Conservation (phyloP, 2,113 vertebrate genomes). For the Leuciscus idus region DNA sequence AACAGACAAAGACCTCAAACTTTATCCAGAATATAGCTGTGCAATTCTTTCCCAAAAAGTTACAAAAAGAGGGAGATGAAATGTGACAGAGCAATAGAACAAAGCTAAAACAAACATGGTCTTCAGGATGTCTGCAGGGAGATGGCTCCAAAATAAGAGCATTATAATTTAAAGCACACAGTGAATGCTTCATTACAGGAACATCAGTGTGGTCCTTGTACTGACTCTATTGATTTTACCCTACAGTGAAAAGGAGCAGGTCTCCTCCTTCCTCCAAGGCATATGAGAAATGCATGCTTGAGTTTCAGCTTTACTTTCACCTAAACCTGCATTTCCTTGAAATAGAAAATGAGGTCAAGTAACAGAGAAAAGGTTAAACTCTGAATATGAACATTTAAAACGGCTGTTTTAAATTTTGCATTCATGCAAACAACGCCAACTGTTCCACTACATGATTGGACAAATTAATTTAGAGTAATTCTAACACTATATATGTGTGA, state of each 20-base stretch:
- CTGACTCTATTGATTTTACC: slow-evolving; percentile 36
- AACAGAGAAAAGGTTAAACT: no score
- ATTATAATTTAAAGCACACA: slow-evolving; percentile 46
- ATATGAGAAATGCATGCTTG: slow-evolving; percentile 22
- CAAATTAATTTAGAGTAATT: no score
- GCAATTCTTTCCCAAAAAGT: background rate
- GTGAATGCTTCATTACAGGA: slow-evolving; percentile 22
- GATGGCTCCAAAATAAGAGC: slow-evolving; percentile 46
- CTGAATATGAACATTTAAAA: no score
- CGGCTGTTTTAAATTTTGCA: no score
- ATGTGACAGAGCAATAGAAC: slow-evolving; percentile 18
- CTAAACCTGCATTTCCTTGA: background rate
- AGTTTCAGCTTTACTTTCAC: background rate
- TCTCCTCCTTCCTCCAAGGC: slow-evolving; percentile 7
- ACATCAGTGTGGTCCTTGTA: slow-evolving; percentile 16
- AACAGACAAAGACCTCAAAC: background rate
- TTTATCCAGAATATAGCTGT: background rate
- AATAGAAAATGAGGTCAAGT: background rate
- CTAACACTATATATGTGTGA: no score
- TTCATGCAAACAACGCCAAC: no score
- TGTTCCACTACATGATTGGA: no score
- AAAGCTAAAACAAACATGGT: background rate
- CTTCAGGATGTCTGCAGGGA: slow-evolving; percentile 46
- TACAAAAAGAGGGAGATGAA: background rate
- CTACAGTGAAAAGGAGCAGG: background rate